Evolutionary conservation across 2,113 vertebrate genomes (phyloP).

Genomic region (Jaculus jaculus): DNA sequence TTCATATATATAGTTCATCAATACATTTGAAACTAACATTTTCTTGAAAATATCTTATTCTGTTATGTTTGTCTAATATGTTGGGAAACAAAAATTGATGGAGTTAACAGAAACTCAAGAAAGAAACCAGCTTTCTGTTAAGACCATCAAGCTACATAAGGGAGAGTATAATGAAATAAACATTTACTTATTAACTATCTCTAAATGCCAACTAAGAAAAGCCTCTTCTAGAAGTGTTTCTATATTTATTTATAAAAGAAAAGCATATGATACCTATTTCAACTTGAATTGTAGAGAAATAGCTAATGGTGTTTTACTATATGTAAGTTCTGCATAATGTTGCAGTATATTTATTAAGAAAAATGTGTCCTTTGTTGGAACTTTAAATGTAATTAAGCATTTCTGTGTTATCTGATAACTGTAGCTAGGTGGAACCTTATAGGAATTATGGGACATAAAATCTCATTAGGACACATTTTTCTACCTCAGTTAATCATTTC

Average conservation of each 20-base stretch:
- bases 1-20: not conserved
- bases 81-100: not conserved
- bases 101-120: not conserved
- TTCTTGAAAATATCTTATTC: not conserved
- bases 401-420: not conserved
- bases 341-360: not conserved
- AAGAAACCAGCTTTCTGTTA: not conserved
- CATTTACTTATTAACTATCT: not conserved
- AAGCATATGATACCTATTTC: not conserved
- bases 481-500: not conserved
- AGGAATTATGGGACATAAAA: not conserved
- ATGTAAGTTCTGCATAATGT: not conserved
- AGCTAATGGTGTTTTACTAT: not conserved
- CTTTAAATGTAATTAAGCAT: not conserved
- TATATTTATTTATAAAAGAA: not conserved
- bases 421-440: not conserved
- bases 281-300: not conserved
- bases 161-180: not conserved
- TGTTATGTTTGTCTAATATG: not conserved
- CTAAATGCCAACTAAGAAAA: not conserved
- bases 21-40: constrained; percentile 4
- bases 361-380: not conserved
- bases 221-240: not conserved
- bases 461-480: not conserved
- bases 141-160: not conserved